phyloP scores from a whole-genome alignment of 2,797 vertebrate species.

The Pterois miles region DNA sequence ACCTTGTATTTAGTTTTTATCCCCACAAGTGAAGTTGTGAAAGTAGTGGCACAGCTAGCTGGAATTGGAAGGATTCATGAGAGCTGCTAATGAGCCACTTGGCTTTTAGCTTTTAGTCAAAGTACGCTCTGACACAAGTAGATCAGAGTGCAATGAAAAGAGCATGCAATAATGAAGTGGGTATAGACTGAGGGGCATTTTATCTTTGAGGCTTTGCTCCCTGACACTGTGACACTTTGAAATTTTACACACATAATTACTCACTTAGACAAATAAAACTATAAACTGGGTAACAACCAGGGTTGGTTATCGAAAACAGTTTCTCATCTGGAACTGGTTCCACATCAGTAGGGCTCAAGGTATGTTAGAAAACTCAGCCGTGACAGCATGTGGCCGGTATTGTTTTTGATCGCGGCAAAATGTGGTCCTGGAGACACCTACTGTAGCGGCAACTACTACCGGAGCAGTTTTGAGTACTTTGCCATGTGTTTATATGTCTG shows the following conservation, averaged over 20 bases:
- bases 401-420: no score
- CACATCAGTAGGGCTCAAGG: neutral
- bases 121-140: constrained; percentile 70
- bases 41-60: constrained; percentile 16
- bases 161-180: constrained; percentile 60
- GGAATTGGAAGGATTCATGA: constrained; percentile 43
- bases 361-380: neutral
- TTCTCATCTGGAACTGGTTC: neutral
- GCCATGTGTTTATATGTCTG: no score
- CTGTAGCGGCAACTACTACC: no score
- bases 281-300: neutral
- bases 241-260: constrained; percentile 20
- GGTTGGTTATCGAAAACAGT: neutral
- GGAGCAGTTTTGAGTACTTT: no score
- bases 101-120: constrained; percentile 68
- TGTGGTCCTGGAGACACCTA: no score
- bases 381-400: no score
- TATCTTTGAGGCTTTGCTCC: constrained; percentile 35
- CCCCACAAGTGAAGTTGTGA: constrained; percentile 17
- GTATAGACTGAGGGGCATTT: constrained; percentile 55
- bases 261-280: constrained; percentile 6
- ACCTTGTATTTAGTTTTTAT: neutral
- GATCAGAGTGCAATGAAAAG: constrained; percentile 62
- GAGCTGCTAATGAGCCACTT: constrained; percentile 63
- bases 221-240: constrained; percentile 20